Evolutionary conservation across 2,797 vertebrate species (phyloP), one percentile per base, ranked within the genome.

Genomic region (Lutjanus argentimaculatus): DNA sequence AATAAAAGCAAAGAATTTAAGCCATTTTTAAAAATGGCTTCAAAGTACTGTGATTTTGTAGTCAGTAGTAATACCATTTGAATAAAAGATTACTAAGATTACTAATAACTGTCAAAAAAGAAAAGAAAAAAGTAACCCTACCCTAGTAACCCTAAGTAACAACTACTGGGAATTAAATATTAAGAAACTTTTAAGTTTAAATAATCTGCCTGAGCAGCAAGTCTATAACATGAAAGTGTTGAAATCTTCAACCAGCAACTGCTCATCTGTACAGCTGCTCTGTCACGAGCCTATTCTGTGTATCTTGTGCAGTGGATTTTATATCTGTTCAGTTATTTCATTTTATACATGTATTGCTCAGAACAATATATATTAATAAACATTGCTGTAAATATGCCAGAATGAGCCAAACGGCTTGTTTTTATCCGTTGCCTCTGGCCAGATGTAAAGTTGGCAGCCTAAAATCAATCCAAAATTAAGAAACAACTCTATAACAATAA

Each of bases 1-100:
- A 88, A 71, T 89, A 89, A 90, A 85, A 83, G 43, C 8, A 0
- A 19, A 43, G 0, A 48, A 30, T 49, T 45, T 0, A n/a, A 30
- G 40, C 6, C 3, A 16, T 25, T 25, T 14, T 9, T 0, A 36
- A n/a, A 61, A 46, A 30, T 17, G 12, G 14, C 43, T 22, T 30
- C 10, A 46, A 43, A 66, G 19, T 9, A 40, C 2, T 57, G 1
- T 25, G 3, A 40, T 43, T 72, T 56, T 22, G 2, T 21, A 17
- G 42, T 17, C 15, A 55, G 0, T 12, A 40, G 11, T 8, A 9
- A 42, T 25, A 12, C 11, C 2, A 25, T 13, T 58, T 45, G 52
- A 15, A 51, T 14, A 8, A 30, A 42, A 8, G 1, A 25, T 25
- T 25, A 25, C 9, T 21, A 0, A 15, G 8, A 13, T 15, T 22